Evolutionary conservation across 2,888 invertebrate genomes (phyloP).

Genomic region (Lysandra coridon): DNA sequence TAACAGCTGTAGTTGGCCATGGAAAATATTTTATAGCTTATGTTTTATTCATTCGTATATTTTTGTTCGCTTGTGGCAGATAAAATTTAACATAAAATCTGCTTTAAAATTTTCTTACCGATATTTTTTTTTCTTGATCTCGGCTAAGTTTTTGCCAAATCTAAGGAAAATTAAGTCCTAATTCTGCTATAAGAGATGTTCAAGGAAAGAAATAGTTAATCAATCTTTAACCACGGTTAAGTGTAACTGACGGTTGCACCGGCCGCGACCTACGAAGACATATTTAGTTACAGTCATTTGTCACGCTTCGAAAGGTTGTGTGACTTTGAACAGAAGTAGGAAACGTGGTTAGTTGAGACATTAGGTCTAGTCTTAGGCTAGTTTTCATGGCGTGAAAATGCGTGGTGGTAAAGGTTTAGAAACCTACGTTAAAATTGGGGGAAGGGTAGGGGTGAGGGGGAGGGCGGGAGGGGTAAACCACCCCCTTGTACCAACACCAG

Average conservation of each 20-base stretch:
- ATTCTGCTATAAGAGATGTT: neutral
- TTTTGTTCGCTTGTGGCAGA: neutral
- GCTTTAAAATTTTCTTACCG: neutral
- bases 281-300: neutral
- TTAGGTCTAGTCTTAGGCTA: neutral
- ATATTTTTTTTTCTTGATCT: neutral
- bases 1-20: neutral
- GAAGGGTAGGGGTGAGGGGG: no score
- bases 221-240: neutral
- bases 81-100: neutral
- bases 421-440: no score
- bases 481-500: no score
- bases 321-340: slow-evolving; percentile 18
- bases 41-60: slow-evolving; percentile 2
- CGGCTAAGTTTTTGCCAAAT: neutral
- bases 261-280: slow-evolving; percentile 13
- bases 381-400: no score
- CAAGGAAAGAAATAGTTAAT: neutral
- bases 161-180: neutral
- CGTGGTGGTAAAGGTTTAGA: no score
- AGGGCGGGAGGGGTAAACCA: no score
- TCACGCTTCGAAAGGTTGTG: slow-evolving; percentile 22
- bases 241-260: neutral
- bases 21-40: neutral
- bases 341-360: slow-evolving; percentile 4